These are phyloP conservation scores for Synergus japonicus DNA, from an alignment of 2,888 invertebrate genomes.

Conservation along the genomic window DNA sequence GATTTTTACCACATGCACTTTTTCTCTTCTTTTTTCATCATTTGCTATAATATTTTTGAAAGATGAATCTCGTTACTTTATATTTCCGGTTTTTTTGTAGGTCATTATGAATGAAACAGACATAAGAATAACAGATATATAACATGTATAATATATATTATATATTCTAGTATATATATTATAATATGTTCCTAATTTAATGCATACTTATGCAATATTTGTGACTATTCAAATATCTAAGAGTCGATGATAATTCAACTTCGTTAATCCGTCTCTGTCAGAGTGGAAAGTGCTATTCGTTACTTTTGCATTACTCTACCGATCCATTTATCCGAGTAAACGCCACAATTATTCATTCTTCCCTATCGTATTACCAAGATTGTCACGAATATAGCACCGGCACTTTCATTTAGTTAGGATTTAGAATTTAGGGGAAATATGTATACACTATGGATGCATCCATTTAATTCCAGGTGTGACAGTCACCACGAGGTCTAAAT, in stretches of 20 bases:
- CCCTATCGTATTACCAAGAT: constrained; percentile 17
- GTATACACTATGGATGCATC: not conserved
- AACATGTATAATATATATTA: no score
- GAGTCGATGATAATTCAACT: not conserved
- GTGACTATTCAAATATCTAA: not conserved
- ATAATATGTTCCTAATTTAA: not conserved
- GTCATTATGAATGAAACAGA: no score
- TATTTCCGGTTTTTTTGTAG: no score
- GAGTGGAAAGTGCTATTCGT: not conserved
- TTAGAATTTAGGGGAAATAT: not conserved
- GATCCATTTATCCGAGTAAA: constrained; percentile 12
- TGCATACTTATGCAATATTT: not conserved
- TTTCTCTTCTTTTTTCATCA: not conserved
- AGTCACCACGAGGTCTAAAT: constrained; percentile 28
- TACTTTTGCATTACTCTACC: not conserved
- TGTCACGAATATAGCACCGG: not conserved
- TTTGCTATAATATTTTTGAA: not conserved
- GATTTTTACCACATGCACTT: constrained; percentile 10
- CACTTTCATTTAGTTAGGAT: constrained; percentile 9
- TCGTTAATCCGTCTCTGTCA: constrained; percentile 14
- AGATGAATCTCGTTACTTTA: no score
- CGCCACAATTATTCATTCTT: constrained; percentile 21
- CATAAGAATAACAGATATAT: no score
- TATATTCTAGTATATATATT: no score
- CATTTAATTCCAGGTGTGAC: constrained; percentile 26